Conservation (phyloP, 2,113 vertebrate genomes). For the Burhinus oedicnemus region DNA sequence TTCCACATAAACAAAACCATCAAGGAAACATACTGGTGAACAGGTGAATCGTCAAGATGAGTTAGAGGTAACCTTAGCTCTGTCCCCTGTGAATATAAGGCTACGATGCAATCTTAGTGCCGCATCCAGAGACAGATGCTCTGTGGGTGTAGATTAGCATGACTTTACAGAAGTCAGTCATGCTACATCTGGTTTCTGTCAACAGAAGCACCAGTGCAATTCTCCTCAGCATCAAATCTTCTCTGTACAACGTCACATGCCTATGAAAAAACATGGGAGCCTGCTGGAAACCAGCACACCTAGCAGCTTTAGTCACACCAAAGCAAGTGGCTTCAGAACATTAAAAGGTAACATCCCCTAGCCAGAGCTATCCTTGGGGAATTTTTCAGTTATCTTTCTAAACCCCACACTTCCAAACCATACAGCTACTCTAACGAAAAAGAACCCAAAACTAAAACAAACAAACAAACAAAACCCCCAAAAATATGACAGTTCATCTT, state of each 20-base stretch:
- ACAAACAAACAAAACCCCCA: too few species aligned
- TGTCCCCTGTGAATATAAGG: not conserved
- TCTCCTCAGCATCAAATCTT: not conserved
- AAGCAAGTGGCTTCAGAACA: not conserved
- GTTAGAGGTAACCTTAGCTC: not conserved
- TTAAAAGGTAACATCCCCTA: not conserved
- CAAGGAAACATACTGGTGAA: not conserved
- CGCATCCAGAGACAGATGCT: not conserved
- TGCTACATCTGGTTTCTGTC: not conserved
- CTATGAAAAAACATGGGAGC: fast-evolving
- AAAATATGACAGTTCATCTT: not conserved
- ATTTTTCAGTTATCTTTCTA: not conserved
- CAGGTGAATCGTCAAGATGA: not conserved
- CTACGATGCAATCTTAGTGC: not conserved
- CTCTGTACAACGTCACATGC: fast-evolving
- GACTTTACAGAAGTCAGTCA: not conserved
- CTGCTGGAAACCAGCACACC: not conserved
- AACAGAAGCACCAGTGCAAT: not conserved
- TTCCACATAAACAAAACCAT: not conserved
- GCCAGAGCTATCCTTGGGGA: not conserved
- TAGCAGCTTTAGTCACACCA: not conserved
- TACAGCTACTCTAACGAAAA: not conserved
- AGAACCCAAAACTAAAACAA: not conserved
- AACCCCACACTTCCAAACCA: not conserved
- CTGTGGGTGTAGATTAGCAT: not conserved